These are phyloP conservation scores for Phasianus colchicus DNA, from an alignment of 2,113 vertebrate species.

Conservation along the genomic window DNA sequence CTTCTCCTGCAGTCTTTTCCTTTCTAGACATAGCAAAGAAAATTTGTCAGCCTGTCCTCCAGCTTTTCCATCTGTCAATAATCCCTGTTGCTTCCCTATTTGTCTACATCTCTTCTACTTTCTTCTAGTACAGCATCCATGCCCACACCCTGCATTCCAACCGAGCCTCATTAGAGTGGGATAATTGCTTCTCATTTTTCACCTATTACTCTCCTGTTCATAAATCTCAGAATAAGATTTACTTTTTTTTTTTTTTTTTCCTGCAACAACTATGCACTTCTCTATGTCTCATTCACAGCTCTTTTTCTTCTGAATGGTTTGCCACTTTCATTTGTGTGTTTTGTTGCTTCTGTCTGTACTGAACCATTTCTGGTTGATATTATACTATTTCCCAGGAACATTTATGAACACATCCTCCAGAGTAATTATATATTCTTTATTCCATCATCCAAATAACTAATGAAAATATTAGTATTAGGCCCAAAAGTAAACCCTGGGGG, in stretches of 20 bases:
- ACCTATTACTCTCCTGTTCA: not conserved
- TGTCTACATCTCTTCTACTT: not conserved
- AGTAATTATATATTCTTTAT: not conserved
- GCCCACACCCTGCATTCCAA: not conserved
- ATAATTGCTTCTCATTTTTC: not conserved
- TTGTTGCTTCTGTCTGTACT: not conserved
- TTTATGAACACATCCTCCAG: not conserved
- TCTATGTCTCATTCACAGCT: not conserved
- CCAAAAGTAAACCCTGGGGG: not conserved
- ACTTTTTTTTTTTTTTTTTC: not conserved
- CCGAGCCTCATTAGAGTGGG: not conserved
- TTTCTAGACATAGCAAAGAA: not conserved
- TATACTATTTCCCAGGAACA: not conserved
- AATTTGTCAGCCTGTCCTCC: not conserved
- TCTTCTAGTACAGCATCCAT: not conserved
- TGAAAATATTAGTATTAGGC: not conserved
- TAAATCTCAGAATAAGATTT: not conserved
- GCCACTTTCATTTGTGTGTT: not conserved
- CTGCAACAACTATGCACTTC: not conserved
- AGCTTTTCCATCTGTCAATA: not conserved
- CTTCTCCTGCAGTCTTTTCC: not conserved
- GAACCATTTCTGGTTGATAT: constrained; percentile 9
- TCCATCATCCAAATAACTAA: constrained; percentile 8
- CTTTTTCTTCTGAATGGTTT: not conserved
- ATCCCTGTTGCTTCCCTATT: not conserved